A percentile compares a stretch with the other conserved stretches of the same genome.
Evolutionary conservation across 2,113 vertebrate genomes (phyloP).

Genomic region (Nothocercus julius): DNA sequence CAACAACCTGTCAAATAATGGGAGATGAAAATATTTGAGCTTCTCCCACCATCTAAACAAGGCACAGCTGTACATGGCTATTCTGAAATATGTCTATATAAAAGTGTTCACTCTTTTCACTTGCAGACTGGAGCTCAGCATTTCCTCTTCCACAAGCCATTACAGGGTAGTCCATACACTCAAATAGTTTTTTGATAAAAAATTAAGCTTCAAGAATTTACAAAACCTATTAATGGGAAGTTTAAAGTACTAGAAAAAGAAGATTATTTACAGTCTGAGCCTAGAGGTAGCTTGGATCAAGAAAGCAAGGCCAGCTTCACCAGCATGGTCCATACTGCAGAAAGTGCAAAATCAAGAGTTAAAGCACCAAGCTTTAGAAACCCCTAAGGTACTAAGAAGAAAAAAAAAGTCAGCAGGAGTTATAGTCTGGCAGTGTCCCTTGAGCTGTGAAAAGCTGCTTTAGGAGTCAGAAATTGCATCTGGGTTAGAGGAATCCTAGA

Average conservation of each 20-base stretch:
- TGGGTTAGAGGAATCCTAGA: background rate
- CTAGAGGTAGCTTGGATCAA: background rate
- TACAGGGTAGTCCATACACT: background rate
- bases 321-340: background rate
- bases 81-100: background rate
- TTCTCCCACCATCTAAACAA: background rate
- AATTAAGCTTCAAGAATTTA: background rate
- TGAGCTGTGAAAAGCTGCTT: slow-evolving; percentile 51
- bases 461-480: background rate
- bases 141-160: background rate
- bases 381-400: background rate
- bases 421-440: slow-evolving; percentile 15
- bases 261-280: background rate
- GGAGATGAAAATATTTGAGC: background rate
- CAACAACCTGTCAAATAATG: background rate
- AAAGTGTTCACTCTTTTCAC: background rate
- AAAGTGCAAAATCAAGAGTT: background rate
- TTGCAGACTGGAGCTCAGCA: background rate
- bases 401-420: background rate
- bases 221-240: background rate
- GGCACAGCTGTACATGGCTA: background rate
- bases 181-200: background rate
- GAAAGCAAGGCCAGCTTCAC: background rate
- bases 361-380: background rate
- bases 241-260: background rate